These are phyloP conservation scores for Sminthurinus aureus DNA, from an alignment of 2,888 invertebrate species.

Conservation along the genomic window DNA sequence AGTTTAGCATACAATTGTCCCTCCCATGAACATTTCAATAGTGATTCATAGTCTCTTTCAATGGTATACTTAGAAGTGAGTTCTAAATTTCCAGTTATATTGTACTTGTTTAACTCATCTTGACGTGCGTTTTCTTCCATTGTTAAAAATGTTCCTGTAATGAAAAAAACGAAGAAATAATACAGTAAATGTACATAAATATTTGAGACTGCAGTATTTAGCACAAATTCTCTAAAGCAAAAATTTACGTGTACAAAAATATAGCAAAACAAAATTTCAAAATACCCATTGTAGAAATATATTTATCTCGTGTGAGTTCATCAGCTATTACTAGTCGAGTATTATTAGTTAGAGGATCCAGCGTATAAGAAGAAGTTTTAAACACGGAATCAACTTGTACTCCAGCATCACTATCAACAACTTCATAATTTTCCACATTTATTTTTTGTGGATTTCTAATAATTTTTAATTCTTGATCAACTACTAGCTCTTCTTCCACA, in stretches of 20 bases:
- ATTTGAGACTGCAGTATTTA: no score
- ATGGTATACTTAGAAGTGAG: slow-evolving; percentile 28
- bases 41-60: slow-evolving; percentile 24
- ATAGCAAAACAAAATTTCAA: no score
- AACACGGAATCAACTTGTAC: slow-evolving; percentile 30
- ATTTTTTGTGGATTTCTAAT: slow-evolving; percentile 26
- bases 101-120: slow-evolving; percentile 47
- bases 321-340: slow-evolving; percentile 35
- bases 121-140: slow-evolving; percentile 45
- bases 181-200: not conserved
- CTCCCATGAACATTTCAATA: slow-evolving; percentile 41
- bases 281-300: slow-evolving; percentile 44
- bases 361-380: not conserved
- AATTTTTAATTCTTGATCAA: slow-evolving; percentile 9
- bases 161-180: not conserved
- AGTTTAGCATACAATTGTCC: slow-evolving; percentile 50
- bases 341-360: slow-evolving; percentile 38
- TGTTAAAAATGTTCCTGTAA: slow-evolving; percentile 45
- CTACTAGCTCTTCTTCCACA: slow-evolving; percentile 13
- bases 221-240: no score
- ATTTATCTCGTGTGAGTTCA: slow-evolving; percentile 46
- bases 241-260: no score
- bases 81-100: slow-evolving; percentile 39
- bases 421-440: slow-evolving; percentile 33
- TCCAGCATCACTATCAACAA: slow-evolving; percentile 41